These are phyloP conservation scores for Calliopum simillimum DNA, from an alignment of 2,888 invertebrate genomes.

Conservation along the genomic window DNA sequence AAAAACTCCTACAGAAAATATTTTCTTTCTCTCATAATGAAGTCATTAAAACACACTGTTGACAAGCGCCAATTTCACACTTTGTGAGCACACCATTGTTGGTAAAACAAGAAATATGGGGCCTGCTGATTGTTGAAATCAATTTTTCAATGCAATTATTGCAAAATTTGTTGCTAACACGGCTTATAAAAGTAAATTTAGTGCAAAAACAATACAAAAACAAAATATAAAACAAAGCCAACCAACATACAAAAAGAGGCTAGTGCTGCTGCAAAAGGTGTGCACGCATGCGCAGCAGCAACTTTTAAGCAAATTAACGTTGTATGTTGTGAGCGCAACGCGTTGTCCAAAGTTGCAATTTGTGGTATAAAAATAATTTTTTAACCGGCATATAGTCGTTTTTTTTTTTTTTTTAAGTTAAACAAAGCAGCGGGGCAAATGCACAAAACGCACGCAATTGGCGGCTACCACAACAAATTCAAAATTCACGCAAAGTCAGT, in stretches of 20 bases:
- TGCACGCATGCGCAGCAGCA: not conserved
- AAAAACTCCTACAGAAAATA: no score
- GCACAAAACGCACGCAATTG: conserved; percentile 6
- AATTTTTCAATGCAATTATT: conserved; percentile 8
- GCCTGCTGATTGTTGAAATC: not conserved
- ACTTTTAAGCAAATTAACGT: no score
- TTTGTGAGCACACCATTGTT: not conserved
- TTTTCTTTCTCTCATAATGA: not conserved
- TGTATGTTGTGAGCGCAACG: no score
- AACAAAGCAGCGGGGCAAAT: not conserved
- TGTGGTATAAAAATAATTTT: no score
- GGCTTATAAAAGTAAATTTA: not conserved
- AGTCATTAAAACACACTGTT: not conserved
- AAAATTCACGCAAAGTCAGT: conserved; percentile 5
- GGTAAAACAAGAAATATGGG: not conserved
- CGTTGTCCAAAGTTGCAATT: not conserved
- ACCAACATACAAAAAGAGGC: not conserved
- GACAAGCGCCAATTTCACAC: not conserved
- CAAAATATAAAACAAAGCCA: no score
- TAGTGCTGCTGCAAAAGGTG: not conserved
- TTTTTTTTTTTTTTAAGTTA: no score
- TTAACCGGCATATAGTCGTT: no score
- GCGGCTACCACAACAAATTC: not conserved
- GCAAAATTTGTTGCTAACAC: not conserved
- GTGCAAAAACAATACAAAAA: not conserved